A percentile compares a stretch with the other conserved stretches of the same genome.
These are phyloP conservation scores for Meriones unguiculatus DNA, from an alignment of 2,113 vertebrate genomes.

Conservation along the genomic window DNA sequence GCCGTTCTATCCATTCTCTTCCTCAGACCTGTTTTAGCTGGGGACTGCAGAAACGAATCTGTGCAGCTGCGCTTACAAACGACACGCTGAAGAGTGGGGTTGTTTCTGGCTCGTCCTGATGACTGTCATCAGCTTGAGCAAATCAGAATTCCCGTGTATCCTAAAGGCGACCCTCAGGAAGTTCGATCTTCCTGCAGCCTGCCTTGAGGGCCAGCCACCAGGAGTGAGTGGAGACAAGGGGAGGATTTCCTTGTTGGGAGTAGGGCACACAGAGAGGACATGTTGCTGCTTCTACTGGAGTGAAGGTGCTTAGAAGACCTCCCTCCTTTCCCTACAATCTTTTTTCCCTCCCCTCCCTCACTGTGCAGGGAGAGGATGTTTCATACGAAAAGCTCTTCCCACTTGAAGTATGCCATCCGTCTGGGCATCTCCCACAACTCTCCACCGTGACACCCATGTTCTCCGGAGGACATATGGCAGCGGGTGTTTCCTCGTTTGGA, in stretches of 20 bases:
- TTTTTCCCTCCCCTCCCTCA: neutral
- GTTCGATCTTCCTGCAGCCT: slow-evolving; percentile 54
- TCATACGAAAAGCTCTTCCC: neutral
- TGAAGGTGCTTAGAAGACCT: neutral
- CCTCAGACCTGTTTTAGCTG: neutral
- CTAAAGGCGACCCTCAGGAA: slow-evolving; percentile 62
- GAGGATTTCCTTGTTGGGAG: slow-evolving; percentile 58
- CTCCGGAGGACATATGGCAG: slow-evolving; percentile 85
- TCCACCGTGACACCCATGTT: slow-evolving; percentile 39
- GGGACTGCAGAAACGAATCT: slow-evolving; percentile 61
- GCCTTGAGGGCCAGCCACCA: neutral
- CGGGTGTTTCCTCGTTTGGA: slow-evolving; percentile 78
- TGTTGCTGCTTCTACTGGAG: neutral
- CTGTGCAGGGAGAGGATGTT: neutral
- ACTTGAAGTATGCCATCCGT: slow-evolving; percentile 5
- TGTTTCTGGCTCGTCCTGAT: slow-evolving; percentile 58
- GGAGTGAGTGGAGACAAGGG: neutral
- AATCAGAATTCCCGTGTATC: slow-evolving; percentile 45
- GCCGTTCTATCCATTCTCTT: neutral
- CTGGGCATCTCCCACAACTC: neutral
- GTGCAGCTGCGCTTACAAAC: neutral
- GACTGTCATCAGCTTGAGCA: slow-evolving; percentile 56
- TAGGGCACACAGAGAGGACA: neutral
- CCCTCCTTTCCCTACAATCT: neutral
- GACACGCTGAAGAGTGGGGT: slow-evolving; percentile 63